A percentile compares a stretch with the other conserved stretches of the same genome.
Evolutionary conservation across 2,797 vertebrate genomes (phyloP).

Genomic region (Pyrocephalus nanus): DNA sequence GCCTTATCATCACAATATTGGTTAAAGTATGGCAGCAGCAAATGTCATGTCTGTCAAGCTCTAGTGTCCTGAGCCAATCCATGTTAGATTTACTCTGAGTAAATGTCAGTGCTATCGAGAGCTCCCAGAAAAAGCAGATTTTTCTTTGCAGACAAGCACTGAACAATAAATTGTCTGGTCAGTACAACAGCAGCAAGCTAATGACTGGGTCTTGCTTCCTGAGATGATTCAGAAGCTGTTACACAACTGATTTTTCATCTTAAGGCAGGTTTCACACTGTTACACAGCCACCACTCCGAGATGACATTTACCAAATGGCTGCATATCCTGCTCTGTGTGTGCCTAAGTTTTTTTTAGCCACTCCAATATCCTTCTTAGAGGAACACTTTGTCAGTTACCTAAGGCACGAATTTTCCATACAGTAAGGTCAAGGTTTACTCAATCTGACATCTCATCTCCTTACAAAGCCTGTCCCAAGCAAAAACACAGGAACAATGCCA

Average conservation of each 20-base stretch:
- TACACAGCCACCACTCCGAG: background rate
- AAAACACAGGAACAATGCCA: background rate
- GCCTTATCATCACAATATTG: conserved; percentile 75
- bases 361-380: background rate
- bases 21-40: conserved; percentile 74
- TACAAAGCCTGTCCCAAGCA: background rate
- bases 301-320: background rate
- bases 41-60: conserved; percentile 78
- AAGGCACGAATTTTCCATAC: background rate
- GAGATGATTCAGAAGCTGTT: conserved; percentile 16
- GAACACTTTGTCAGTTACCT: background rate
- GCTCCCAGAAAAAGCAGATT: conserved; percentile 69
- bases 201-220: conserved; percentile 54
- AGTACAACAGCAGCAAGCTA: conserved; percentile 69
- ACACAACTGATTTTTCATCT: conserved; percentile 19
- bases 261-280: background rate
- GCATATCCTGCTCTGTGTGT: background rate
- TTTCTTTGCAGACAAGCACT: conserved; percentile 72
- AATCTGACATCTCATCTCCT: background rate
- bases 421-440: background rate
- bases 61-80: conserved; percentile 69
- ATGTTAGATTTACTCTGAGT: conserved; percentile 77
- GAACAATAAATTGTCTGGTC: conserved; percentile 74
- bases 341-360: background rate
- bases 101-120: conserved; percentile 78